These are phyloP conservation scores for Ophthalmolycus amberensis DNA, from an alignment of 2,113 vertebrate genomes.

Conservation along the genomic window DNA sequence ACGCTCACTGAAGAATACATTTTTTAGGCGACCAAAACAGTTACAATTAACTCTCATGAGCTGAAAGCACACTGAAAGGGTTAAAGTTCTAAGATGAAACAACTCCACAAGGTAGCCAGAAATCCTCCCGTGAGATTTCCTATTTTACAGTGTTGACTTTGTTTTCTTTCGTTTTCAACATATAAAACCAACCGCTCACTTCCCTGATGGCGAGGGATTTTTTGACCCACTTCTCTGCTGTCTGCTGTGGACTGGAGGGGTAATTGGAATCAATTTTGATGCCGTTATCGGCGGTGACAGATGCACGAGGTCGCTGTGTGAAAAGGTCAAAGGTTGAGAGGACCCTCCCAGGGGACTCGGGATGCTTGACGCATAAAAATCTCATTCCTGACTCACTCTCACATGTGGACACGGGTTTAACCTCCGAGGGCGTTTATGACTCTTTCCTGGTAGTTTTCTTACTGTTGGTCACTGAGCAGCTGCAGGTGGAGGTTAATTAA, in stretches of 20 bases:
- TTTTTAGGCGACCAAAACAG: too few relatives aligned
- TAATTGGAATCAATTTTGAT: slow-evolving; percentile 68
- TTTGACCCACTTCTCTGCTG: slow-evolving; percentile 16
- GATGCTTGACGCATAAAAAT: slow-evolving; percentile 55
- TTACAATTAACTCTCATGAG: too few relatives aligned
- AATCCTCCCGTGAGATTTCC: background rate
- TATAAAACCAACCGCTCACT: slow-evolving; percentile 18
- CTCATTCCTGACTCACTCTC: slow-evolving; percentile 57
- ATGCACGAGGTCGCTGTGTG: slow-evolving; percentile 44
- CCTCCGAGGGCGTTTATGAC: background rate
- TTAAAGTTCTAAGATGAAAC: too few relatives aligned
- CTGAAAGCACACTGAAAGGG: too few relatives aligned
- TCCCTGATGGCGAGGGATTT: slow-evolving; percentile 4
- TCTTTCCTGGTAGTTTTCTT: background rate
- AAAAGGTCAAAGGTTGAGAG: slow-evolving; percentile 66
- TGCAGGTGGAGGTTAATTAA: slow-evolving; percentile 6
- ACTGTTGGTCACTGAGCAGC: background rate
- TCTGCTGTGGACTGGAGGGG: slow-evolving; percentile 23
- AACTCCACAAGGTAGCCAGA: background rate
- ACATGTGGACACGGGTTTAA: slow-evolving; percentile 11
- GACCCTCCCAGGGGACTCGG: slow-evolving; percentile 3
- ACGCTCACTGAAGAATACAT: too few relatives aligned
- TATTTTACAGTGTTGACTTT: background rate
- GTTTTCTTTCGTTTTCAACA: slow-evolving; percentile 8
- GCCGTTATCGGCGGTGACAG: slow-evolving; percentile 61